Conservation (phyloP, 2,113 vertebrate species). For the Pseudolaguvia tuberculata region DNA sequence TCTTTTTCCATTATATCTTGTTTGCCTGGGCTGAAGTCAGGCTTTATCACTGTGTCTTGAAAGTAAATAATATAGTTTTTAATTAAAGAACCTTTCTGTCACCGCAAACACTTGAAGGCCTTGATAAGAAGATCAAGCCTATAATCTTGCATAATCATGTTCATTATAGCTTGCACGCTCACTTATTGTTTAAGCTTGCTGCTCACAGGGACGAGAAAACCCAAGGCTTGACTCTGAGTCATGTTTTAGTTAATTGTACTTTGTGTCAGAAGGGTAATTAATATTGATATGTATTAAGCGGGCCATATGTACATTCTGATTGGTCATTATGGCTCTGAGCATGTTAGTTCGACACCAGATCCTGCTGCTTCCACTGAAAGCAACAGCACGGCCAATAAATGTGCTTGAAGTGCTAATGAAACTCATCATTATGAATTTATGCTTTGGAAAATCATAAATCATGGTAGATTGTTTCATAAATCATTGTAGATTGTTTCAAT, state of each 20-base stretch:
- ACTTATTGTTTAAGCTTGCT: slow-evolving; percentile 18
- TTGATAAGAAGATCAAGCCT: slow-evolving; percentile 48
- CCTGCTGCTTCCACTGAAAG: slow-evolving; percentile 42
- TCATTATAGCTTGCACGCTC: slow-evolving; percentile 37
- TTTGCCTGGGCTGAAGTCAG: slow-evolving; percentile 53
- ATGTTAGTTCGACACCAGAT: slow-evolving; percentile 40
- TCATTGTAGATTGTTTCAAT: slow-evolving; percentile 49
- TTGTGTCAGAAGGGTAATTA: slow-evolving; percentile 59
- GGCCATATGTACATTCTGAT: slow-evolving; percentile 59
- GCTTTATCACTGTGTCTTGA: slow-evolving; percentile 43
- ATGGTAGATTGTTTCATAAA: slow-evolving; percentile 36
- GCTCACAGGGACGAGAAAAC: slow-evolving; percentile 21
- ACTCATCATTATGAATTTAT: slow-evolving; percentile 54
- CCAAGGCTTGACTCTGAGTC: slow-evolving; percentile 55
- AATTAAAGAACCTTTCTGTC: slow-evolving; percentile 50
- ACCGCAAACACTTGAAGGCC: slow-evolving; percentile 34
- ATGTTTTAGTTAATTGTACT: slow-evolving; percentile 62
- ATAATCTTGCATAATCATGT: slow-evolving; percentile 47
- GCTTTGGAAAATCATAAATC: slow-evolving; percentile 28
- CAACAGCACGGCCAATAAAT: slow-evolving; percentile 50
- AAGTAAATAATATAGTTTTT: slow-evolving; percentile 54
- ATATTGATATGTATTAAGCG: slow-evolving; percentile 63
- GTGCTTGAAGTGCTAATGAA: slow-evolving; percentile 50
- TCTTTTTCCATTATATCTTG: slow-evolving; percentile 39
- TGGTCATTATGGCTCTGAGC: slow-evolving; percentile 51